These are phyloP conservation scores for Corythaixoides concolor DNA, from an alignment of 2,113 vertebrate genomes.

Conservation along the genomic window DNA sequence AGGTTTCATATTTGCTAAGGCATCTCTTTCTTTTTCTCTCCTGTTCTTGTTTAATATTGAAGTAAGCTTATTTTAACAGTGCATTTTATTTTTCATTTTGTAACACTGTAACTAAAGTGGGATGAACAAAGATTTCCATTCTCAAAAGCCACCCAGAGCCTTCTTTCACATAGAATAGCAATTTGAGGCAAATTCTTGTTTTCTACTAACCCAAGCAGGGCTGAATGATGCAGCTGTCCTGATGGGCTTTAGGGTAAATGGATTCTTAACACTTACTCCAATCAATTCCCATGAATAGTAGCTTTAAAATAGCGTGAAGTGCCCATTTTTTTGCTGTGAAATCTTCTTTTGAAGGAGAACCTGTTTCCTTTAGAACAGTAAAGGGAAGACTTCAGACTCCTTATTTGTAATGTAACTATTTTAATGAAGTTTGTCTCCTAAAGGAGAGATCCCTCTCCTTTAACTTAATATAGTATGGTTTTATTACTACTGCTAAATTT, in stretches of 20 bases:
- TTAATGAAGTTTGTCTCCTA: too few species aligned
- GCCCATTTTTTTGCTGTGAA: neutral
- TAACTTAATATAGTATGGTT: neutral
- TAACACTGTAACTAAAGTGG: neutral
- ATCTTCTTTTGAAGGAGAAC: neutral
- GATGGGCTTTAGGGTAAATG: neutral
- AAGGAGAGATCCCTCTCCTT: too few species aligned
- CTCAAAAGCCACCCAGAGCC: neutral
- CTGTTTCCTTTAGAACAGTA: neutral
- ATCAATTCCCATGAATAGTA: neutral
- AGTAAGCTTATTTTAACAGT: neutral
- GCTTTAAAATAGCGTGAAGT: neutral
- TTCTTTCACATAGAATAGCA: neutral
- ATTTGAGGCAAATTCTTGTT: neutral
- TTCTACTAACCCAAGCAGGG: neutral
- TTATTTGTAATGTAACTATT: neutral
- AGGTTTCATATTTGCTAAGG: neutral
- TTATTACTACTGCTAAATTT: neutral
- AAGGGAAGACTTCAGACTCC: neutral
- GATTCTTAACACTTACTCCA: neutral
- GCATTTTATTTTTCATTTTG: neutral
- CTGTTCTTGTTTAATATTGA: neutral
- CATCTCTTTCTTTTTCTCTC: neutral
- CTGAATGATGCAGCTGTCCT: neutral
- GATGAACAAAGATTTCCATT: neutral